Evolutionary conservation across 2,888 invertebrate species (phyloP), one percentile per base, ranked within the genome.

Genomic region (Cephus nigrinus): DNA sequence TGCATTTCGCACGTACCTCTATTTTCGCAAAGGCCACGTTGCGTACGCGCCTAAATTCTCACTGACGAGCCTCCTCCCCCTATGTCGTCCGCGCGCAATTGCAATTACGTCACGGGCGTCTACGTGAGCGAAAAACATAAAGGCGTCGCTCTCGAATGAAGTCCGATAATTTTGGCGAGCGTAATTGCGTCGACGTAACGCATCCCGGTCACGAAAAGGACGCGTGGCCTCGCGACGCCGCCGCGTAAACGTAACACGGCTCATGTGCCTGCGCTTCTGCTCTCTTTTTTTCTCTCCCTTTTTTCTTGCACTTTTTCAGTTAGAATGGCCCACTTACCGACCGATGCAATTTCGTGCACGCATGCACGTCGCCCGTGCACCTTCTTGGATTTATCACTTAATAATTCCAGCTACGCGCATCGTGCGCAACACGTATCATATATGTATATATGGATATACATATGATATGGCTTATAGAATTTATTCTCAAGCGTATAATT

Each of bases 361-460:
- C 71, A 69, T 12, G 74, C 75, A 75, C 72, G 75, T 36, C 11
- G 30, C 73, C 30, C 36, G 35, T 33, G 23, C 35, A n/a, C 77
- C 23, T 68, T 55, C 74, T 33, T 76, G 72, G 82, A 82, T 80
- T 79, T 82, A 84, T 84, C 82, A 81, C 83, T 82, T 80, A 81
- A 81, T 82, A 83, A 83, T 78, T 80, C 80, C 83, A 80, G 71
- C 76, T 33, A 78, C 74, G 77, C 36, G 79, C 78, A 79, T 82
- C 32, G 0, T n/a, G 32, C n/a, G 69, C 69, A 30, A 30, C 69
- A 69, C 30, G 15, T 69, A n/a, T 15, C 0, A 4, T 32, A 4
- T 4, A 15, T 32, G 32, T 4, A 15, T 15, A 40, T 40, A 15
- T 15, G 4, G 12, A 15, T 12, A 35, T 4, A 1, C 1, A 40